These are phyloP conservation scores for Drosophila prolongata DNA, from an alignment of 2,888 invertebrate species.

Conservation along the genomic window DNA sequence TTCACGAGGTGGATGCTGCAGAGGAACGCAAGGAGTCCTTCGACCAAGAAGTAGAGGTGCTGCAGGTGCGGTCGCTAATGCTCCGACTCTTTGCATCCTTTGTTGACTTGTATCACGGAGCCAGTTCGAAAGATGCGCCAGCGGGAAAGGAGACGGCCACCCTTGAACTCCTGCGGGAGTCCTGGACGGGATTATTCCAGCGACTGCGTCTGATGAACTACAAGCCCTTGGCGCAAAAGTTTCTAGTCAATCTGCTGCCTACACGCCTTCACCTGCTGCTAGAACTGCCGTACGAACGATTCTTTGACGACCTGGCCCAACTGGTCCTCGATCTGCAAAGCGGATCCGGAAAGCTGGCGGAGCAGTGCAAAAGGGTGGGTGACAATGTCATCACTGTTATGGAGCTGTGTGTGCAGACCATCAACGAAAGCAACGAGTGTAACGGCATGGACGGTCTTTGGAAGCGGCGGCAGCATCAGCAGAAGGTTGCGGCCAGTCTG, in stretches of 20 bases:
- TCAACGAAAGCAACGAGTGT: constrained; percentile 83
- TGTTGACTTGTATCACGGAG: constrained; percentile 81
- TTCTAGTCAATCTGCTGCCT: constrained; percentile 84
- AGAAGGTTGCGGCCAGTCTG: constrained; percentile 86
- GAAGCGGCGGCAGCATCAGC: constrained; percentile 85
- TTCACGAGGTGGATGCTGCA: constrained; percentile 79
- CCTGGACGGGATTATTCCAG: constrained; percentile 82
- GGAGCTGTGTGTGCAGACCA: constrained; percentile 78
- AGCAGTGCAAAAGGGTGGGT: constrained; percentile 78
- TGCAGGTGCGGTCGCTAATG: constrained; percentile 81
- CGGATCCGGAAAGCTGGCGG: constrained; percentile 72
- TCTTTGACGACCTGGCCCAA: constrained; percentile 82
- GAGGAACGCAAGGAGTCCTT: constrained; percentile 81
- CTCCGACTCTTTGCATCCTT: constrained; percentile 82
- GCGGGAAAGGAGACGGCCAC: constrained; percentile 66
- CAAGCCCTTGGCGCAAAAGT: constrained; percentile 80
- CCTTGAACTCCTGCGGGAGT: constrained; percentile 77
- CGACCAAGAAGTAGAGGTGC: constrained; percentile 82
- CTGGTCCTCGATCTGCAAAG: constrained; percentile 83
- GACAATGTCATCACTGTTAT: constrained; percentile 77
- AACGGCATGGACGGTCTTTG: constrained; percentile 84
- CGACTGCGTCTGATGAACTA: constrained; percentile 81
- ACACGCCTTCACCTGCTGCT: constrained; percentile 82
- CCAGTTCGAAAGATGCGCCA: constrained; percentile 38
- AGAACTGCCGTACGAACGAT: constrained; percentile 83